Evolutionary conservation across 2,113 vertebrate genomes (phyloP).

Genomic region (Gallinago undulata): DNA sequence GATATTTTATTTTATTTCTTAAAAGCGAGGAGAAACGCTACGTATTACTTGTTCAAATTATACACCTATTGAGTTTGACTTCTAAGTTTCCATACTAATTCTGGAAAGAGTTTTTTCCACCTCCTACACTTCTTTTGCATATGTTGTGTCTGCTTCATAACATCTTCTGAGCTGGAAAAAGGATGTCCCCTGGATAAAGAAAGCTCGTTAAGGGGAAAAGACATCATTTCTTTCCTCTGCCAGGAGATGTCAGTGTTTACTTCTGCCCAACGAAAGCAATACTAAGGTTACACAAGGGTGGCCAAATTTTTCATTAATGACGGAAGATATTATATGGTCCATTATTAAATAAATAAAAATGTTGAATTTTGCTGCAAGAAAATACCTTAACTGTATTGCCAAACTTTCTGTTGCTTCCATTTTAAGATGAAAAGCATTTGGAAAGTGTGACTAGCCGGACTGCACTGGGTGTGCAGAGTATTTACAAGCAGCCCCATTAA

Average conservation of each 20-base stretch:
- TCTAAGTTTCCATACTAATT: neutral
- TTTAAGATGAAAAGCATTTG: conserved; percentile 50
- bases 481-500: neutral
- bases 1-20: neutral
- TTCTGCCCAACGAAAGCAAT: conserved; percentile 33
- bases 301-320: neutral
- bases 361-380: neutral
- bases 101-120: neutral
- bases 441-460: conserved; percentile 32
- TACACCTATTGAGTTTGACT: neutral
- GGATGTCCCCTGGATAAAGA: neutral
- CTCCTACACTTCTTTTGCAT: neutral
- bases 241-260: conserved; percentile 70
- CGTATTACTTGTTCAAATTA: neutral
- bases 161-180: neutral
- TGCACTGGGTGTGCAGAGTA: neutral
- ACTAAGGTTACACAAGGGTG: conserved; percentile 21
- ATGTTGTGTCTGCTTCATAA: neutral
- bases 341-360: neutral
- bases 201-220: neutral
- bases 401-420: conserved; percentile 32
- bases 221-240: neutral
- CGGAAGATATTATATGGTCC: neutral
- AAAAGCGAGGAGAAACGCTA: neutral
- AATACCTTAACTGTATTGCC: conserved; percentile 44